Percentiles rank a stretch among this genome's conserved stretches.
Evolutionary conservation across 2,113 vertebrate genomes (phyloP).

Genomic region (Pipa parva): DNA sequence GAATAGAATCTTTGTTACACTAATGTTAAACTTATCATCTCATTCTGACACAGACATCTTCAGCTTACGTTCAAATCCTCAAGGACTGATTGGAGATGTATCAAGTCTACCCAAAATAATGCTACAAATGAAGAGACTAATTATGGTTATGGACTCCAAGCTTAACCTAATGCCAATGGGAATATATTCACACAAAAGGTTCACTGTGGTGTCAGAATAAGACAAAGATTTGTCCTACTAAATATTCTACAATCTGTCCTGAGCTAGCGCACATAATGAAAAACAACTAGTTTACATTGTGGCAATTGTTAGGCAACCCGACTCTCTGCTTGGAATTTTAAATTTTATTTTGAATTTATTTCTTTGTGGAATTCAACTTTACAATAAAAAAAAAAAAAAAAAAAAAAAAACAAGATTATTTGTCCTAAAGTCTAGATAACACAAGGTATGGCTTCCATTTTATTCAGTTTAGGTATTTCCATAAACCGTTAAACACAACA

Average conservation of each 20-base stretch:
- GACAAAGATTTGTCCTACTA: conserved; percentile 70
- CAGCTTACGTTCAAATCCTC: conserved; percentile 64
- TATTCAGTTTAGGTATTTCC: too few relatives aligned
- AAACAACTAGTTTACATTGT: conserved; percentile 74
- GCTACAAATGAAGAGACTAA: conserved; percentile 66
- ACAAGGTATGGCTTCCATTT: too few relatives aligned
- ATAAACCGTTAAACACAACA: too few relatives aligned
- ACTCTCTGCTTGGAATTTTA: too few relatives aligned
- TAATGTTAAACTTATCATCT: conserved; percentile 55
- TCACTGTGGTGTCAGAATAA: conserved; percentile 92
- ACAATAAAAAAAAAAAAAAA: too few relatives aligned
- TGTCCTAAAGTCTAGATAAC: too few relatives aligned
- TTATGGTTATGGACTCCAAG: conserved; percentile 60
- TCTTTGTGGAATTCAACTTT: too few relatives aligned
- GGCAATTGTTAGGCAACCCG: too few relatives aligned
- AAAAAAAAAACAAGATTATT: too few relatives aligned
- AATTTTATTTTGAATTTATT: too few relatives aligned
- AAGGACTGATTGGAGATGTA: conserved; percentile 72
- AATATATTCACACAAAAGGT: conserved; percentile 89
- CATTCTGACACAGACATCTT: conserved; percentile 58
- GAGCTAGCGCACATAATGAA: conserved; percentile 76
- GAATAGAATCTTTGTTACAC: conserved; percentile 55
- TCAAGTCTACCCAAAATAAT: conserved; percentile 72
- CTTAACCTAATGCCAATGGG: conserved; percentile 69
- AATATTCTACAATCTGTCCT: conserved; percentile 66